These are phyloP conservation scores for Scaptomyza parva DNA, from an alignment of 2,888 invertebrate genomes.

Conservation along the genomic window DNA sequence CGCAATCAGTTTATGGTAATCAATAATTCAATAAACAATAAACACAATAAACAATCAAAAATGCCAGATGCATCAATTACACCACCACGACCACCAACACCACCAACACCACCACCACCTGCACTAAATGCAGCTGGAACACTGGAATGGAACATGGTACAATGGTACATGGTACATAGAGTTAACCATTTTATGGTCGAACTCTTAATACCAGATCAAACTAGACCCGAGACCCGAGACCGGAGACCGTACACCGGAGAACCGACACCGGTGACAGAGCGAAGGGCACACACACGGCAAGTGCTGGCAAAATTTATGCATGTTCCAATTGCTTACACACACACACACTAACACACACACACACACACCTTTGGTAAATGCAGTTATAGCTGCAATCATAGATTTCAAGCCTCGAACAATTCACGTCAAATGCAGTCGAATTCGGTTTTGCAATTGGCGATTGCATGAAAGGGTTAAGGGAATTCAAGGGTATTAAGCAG, in stretches of 20 bases:
- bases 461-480: constrained; percentile 40
- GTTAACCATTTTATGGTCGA: constrained; percentile 21
- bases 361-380: constrained; percentile 12
- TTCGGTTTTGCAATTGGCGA: constrained; percentile 64
- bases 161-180: constrained; percentile 23
- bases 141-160: constrained; percentile 25
- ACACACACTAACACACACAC: background rate
- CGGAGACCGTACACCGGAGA: background rate
- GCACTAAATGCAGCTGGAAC: constrained; percentile 16
- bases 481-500: background rate
- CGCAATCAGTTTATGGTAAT: constrained; percentile 75
- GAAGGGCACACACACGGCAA: constrained; percentile 23
- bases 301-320: constrained; percentile 69
- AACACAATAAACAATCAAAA: constrained; percentile 64
- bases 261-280: constrained; percentile 41
- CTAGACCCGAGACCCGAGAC: constrained; percentile 32
- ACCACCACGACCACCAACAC: constrained; percentile 13
- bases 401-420: constrained; percentile 76
- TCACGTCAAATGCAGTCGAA: constrained; percentile 75
- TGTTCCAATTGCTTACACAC: constrained; percentile 52
- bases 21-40: constrained; percentile 73
- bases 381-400: constrained; percentile 73
- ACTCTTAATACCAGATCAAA: constrained; percentile 4
- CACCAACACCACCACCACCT: constrained; percentile 12
- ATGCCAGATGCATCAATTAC: constrained; percentile 62